A percentile compares a stretch with the other conserved stretches of the same genome.
Evolutionary conservation across 2,113 vertebrate genomes (phyloP).

Genomic region (Myanophis thanlyinensis): DNA sequence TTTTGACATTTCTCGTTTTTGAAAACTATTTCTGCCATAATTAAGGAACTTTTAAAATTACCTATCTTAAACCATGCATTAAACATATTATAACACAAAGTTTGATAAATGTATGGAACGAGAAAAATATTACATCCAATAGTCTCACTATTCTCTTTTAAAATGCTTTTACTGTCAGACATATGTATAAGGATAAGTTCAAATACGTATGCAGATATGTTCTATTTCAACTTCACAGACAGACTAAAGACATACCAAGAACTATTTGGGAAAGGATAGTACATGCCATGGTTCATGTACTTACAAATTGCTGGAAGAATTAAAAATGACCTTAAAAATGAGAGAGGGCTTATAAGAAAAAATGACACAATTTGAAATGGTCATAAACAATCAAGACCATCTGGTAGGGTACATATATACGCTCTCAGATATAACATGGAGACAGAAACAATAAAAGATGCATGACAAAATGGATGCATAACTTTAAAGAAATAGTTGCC

Average conservation of each 20-base stretch:
- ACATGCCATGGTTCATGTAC: not conserved
- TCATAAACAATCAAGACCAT: not conserved
- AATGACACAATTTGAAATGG: not conserved
- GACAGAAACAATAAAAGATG: not conserved
- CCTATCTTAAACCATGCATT: not conserved
- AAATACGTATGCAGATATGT: not conserved
- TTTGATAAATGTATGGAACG: not conserved
- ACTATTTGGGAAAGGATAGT: not conserved
- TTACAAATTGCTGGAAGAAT: not conserved
- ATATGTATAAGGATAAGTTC: not conserved
- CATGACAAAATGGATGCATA: not conserved
- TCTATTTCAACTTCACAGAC: not conserved
- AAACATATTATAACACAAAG: not conserved
- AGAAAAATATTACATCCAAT: not conserved
- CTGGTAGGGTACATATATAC: not conserved
- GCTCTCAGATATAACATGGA: not conserved
- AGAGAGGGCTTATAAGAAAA: not conserved
- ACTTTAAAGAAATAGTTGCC: not conserved
- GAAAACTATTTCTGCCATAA: not conserved
- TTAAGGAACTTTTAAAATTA: not conserved
- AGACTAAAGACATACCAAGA: not conserved
- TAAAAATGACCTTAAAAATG: not conserved
- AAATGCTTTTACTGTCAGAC: not conserved
- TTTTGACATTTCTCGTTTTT: not conserved
- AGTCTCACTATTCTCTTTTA: not conserved